phyloP scores from a whole-genome alignment of 2,113 vertebrate genomes.

The Odontesthes bonariensis region DNA sequence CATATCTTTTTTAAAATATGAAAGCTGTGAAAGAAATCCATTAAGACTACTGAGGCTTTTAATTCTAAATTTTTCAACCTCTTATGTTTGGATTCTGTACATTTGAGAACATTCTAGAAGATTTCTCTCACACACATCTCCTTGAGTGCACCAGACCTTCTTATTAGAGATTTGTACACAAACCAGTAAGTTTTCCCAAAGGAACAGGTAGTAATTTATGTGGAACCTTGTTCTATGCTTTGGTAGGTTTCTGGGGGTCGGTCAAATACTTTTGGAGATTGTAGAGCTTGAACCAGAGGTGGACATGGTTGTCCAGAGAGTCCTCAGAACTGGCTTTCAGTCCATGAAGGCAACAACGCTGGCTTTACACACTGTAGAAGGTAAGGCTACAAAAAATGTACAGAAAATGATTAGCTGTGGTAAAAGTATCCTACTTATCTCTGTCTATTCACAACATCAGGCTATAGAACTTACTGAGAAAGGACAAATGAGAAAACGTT shows the following conservation, averaged over 20 bases:
- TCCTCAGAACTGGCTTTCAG: conserved; percentile 62
- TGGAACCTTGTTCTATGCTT: conserved; percentile 2
- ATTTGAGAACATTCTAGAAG: too few species aligned
- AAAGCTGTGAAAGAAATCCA: neutral
- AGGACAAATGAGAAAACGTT: neutral
- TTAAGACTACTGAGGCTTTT: neutral
- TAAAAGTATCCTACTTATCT: neutral
- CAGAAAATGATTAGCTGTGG: neutral
- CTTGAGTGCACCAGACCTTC: neutral
- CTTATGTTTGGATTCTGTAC: too few species aligned
- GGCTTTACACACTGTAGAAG: conserved; percentile 50
- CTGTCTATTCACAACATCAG: neutral
- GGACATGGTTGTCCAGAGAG: conserved; percentile 47
- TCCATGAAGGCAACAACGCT: conserved; percentile 62
- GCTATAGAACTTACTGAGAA: neutral
- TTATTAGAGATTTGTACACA: neutral
- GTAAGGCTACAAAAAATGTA: conserved; percentile 51
- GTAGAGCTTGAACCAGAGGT: conserved; percentile 59
- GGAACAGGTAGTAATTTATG: neutral
- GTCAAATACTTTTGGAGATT: conserved; percentile 61
- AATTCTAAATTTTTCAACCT: neutral
- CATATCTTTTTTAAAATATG: neutral
- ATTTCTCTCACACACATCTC: too few species aligned
- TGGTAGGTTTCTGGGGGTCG: conserved; percentile 73
- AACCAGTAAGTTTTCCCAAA: neutral